These are phyloP conservation scores for Mormyrops attenuatus DNA, from an alignment of 2,797 vertebrate species.

Conservation along the genomic window DNA sequence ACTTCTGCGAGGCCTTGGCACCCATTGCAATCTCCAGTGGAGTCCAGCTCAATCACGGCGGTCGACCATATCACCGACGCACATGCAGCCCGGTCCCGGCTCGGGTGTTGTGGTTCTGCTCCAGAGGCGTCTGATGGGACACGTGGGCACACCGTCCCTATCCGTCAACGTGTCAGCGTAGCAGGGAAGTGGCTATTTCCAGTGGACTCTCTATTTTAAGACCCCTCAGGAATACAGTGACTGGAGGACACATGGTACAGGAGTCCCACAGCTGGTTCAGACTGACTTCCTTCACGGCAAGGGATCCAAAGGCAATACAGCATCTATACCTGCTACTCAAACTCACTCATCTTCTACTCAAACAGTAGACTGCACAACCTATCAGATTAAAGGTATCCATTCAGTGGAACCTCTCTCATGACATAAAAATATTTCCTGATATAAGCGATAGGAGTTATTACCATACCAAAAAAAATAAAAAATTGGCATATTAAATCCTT, in stretches of 20 bases:
- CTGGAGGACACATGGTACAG: background rate
- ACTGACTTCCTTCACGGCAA: background rate
- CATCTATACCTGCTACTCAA: background rate
- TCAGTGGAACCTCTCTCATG: background rate
- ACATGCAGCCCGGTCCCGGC: background rate
- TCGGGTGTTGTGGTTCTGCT: background rate
- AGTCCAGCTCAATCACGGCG: background rate
- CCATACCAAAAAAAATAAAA: background rate
- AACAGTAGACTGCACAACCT: background rate
- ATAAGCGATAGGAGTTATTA: background rate
- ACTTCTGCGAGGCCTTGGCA: background rate
- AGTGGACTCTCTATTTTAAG: slow-evolving; percentile 38
- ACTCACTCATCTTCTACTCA: background rate
- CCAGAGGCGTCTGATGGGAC: background rate
- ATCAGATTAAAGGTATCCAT: background rate
- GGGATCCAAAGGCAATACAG: background rate
- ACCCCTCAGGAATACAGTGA: slow-evolving; percentile 13
- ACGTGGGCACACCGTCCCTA: slow-evolving; percentile 8
- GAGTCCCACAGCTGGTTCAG: background rate
- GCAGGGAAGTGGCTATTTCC: slow-evolving; percentile 28
- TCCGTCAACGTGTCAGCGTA: slow-evolving; percentile 15
- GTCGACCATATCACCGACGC: background rate
- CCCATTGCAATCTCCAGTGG: background rate
- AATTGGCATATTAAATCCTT: background rate
- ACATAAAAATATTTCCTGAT: background rate